These are phyloP conservation scores for Orycteropus afer DNA, from an alignment of 2,113 vertebrate genomes.

Conservation along the genomic window DNA sequence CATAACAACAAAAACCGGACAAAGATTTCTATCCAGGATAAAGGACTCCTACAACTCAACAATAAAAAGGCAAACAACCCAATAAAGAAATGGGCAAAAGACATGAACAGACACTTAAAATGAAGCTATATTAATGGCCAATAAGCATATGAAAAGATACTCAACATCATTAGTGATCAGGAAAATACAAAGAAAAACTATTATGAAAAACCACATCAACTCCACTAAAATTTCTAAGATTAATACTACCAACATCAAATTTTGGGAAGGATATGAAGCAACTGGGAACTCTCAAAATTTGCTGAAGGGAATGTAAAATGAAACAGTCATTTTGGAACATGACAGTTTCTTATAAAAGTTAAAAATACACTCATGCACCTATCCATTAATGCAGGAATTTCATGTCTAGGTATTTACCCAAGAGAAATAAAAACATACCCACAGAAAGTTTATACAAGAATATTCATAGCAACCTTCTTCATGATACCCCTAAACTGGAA, in stretches of 20 bases:
- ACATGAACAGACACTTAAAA: neutral
- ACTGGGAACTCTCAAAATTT: neutral
- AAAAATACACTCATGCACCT: neutral
- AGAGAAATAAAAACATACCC: too few species aligned
- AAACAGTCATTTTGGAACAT: neutral
- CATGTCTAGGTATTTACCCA: too few species aligned
- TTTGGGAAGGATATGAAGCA: neutral
- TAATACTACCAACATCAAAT: slow-evolving; percentile 3
- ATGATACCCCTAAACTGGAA: neutral
- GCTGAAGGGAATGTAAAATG: too few species aligned
- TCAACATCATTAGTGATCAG: neutral
- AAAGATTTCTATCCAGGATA: neutral
- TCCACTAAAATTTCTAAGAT: neutral
- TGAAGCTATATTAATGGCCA: neutral
- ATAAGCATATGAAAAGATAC: neutral
- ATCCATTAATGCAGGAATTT: neutral
- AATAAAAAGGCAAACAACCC: neutral
- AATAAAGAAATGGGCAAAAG: neutral
- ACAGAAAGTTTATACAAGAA: slow-evolving; percentile 7
- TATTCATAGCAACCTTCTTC: neutral
- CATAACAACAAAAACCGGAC: neutral
- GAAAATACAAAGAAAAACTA: neutral
- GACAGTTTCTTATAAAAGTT: slow-evolving; percentile 16
- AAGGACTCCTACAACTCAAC: neutral
- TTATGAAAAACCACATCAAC: slow-evolving; percentile 8